A percentile compares a stretch with the other conserved stretches of the same genome.
phyloP scores from a whole-genome alignment of 2,888 invertebrate genomes.

The Drosophila demipolita region DNA sequence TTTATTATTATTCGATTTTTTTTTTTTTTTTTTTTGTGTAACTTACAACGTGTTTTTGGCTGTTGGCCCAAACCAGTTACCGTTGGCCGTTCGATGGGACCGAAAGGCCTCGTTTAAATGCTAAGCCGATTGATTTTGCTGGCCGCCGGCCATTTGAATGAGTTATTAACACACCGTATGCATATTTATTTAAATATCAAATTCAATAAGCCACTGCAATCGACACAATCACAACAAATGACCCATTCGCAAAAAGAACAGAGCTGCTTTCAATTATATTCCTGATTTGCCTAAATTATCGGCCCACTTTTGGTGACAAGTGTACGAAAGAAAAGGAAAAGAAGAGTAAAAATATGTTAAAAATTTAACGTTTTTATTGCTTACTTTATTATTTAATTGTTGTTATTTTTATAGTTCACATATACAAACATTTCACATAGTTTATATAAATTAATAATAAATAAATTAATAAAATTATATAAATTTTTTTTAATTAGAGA shows the following conservation, averaged over 20 bases:
- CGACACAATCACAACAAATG: slow-evolving; percentile 30
- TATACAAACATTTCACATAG: no score
- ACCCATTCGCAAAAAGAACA: not conserved
- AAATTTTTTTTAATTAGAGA: no score
- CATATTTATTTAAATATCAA: slow-evolving; percentile 59
- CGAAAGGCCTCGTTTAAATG: slow-evolving; percentile 71
- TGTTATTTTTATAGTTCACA: no score
- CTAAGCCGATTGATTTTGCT: slow-evolving; percentile 76
- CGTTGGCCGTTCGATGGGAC: slow-evolving; percentile 51
- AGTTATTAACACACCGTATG: slow-evolving; percentile 74
- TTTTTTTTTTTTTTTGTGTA: slow-evolving; percentile 49
- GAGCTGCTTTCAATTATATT: not conserved
- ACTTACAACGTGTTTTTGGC: slow-evolving; percentile 67
- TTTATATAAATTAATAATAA: no score
- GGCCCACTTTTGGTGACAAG: not conserved
- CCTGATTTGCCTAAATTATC: not conserved
- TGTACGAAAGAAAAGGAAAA: no score
- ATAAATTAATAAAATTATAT: no score
- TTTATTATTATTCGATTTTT: slow-evolving; percentile 29
- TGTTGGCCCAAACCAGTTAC: slow-evolving; percentile 58
- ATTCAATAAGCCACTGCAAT: slow-evolving; percentile 36
- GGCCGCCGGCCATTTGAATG: slow-evolving; percentile 46
- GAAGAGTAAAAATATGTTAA: no score
- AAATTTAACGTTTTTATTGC: no score
- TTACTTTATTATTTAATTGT: no score